phyloP scores from a whole-genome alignment of 2,797 vertebrate species.

The Chaetodon trifasciatus region DNA sequence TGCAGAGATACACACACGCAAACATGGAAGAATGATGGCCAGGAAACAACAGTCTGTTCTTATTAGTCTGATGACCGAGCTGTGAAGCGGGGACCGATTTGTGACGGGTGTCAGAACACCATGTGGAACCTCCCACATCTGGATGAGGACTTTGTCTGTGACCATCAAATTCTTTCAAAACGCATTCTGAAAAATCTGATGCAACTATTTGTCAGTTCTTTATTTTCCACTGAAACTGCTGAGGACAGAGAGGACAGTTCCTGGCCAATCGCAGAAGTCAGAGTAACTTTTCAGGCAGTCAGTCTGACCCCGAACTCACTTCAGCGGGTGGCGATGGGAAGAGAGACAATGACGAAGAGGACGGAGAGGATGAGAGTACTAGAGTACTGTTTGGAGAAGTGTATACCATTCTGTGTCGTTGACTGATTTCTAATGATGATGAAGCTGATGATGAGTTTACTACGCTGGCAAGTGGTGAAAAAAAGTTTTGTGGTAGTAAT shows the following conservation, averaged over 20 bases:
- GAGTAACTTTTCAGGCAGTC: background rate
- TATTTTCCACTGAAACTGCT: background rate
- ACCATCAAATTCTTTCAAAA: constrained; percentile 7
- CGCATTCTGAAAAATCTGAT: background rate
- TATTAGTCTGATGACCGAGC: constrained; percentile 21
- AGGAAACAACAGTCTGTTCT: constrained; percentile 18
- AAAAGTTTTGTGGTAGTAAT: background rate
- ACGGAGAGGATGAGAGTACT: background rate
- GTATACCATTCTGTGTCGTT: no score
- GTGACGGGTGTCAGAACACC: background rate
- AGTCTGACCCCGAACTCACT: background rate
- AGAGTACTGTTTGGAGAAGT: background rate
- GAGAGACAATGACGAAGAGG: background rate
- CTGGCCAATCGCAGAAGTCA: background rate
- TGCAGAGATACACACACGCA: background rate
- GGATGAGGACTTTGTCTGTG: background rate
- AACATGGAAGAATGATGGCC: constrained; percentile 8
- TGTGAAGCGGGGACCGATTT: constrained; percentile 31
- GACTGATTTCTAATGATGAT: background rate
- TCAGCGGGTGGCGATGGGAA: background rate
- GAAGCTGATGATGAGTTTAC: background rate
- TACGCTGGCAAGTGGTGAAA: background rate
- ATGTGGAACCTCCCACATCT: constrained; percentile 16
- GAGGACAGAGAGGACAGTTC: no score
- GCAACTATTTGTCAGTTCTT: background rate